phyloP scores from a whole-genome alignment of 2,888 invertebrate genomes.

The Isotomurus palustris region DNA sequence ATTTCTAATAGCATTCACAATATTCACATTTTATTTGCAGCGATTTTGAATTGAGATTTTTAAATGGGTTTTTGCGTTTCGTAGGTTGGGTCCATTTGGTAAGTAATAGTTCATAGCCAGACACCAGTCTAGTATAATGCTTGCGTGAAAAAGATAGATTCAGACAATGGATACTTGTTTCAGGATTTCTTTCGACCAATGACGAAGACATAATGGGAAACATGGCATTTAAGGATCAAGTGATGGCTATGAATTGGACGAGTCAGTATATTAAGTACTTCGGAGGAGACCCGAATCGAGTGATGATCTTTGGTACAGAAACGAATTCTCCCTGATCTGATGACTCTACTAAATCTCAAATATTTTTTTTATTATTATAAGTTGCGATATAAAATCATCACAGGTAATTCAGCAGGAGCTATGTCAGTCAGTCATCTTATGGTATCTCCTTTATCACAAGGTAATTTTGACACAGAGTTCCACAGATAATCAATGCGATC shows the following conservation, averaged over 20 bases:
- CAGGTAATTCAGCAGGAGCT: constrained; percentile 19
- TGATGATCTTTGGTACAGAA: constrained; percentile 30
- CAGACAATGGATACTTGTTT: too few species aligned
- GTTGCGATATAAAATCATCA: neutral
- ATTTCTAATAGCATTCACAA: too few species aligned
- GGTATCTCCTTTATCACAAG: constrained; percentile 28
- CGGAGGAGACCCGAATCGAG: constrained; percentile 21
- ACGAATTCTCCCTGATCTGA: too few species aligned
- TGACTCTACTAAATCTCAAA: neutral
- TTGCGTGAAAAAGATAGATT: too few species aligned
- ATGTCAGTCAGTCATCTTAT: constrained; percentile 12
- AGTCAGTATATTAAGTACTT: constrained; percentile 20
- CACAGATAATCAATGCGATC: neutral
- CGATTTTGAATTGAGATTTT: neutral
- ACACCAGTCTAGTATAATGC: too few species aligned
- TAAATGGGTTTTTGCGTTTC: neutral
- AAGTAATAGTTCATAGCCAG: too few species aligned
- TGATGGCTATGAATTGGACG: constrained; percentile 17
- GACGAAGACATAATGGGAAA: constrained; percentile 24
- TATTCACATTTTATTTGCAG: neutral
- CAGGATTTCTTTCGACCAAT: constrained; percentile 26
- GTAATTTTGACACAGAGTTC: neutral
- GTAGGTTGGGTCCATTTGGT: constrained; percentile 26
- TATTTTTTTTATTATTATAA: neutral
- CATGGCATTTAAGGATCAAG: constrained; percentile 24